These are phyloP conservation scores for Centropus bengalensis DNA, from an alignment of 2,113 vertebrate species.

Conservation along the genomic window DNA sequence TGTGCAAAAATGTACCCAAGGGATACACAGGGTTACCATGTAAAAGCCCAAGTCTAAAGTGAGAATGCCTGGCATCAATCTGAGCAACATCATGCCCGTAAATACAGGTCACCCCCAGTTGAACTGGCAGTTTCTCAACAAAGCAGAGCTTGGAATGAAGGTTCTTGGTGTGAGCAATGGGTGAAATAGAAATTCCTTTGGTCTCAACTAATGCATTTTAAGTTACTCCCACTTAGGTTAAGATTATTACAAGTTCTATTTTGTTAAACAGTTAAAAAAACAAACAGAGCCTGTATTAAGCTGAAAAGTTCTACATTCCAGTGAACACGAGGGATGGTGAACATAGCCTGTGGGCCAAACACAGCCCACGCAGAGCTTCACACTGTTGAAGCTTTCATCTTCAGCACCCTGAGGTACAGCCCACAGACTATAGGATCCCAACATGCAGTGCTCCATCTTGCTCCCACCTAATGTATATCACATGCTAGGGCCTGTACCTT, in stretches of 20 bases:
- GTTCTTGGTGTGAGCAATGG: neutral
- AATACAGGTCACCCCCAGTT: neutral
- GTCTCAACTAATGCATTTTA: conserved; percentile 49
- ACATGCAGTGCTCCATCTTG: neutral
- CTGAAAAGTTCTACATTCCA: conserved; percentile 58
- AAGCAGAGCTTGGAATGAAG: neutral
- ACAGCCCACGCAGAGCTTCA: conserved; percentile 65
- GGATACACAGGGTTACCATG: neutral
- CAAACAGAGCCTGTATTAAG: conserved; percentile 13
- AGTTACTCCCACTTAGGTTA: conserved; percentile 43
- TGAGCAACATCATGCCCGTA: neutral
- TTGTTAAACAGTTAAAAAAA: conserved; percentile 43
- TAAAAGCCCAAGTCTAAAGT: neutral
- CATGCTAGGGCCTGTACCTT: conserved; percentile 40
- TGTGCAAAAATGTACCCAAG: neutral
- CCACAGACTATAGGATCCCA: neutral
- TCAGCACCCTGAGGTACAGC: neutral
- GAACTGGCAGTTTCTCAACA: neutral
- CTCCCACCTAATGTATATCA: neutral
- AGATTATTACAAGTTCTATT: conserved; percentile 57
- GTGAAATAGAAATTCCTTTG: conserved; percentile 43
- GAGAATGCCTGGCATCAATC: neutral
- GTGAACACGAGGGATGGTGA: conserved; percentile 25
- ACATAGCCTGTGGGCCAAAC: conserved; percentile 58
- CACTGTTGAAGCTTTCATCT: conserved; percentile 54